A percentile compares a stretch with the other conserved stretches of the same genome.
Evolutionary conservation across 2,888 invertebrate genomes (phyloP).

Genomic region (Drosophila neotestacea): DNA sequence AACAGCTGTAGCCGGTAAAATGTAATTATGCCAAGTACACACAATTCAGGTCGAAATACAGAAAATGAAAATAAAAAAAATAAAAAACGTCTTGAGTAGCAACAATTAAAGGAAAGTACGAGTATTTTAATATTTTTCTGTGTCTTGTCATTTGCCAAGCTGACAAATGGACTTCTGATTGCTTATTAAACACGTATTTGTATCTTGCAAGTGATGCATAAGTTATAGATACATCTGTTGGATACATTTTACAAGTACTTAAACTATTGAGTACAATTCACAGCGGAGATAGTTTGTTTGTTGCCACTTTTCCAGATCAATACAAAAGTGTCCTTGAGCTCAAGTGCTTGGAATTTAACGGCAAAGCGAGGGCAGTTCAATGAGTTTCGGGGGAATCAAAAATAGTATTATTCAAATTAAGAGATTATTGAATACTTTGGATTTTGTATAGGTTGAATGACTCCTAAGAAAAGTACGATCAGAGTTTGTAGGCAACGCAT

Average conservation of each 20-base stretch:
- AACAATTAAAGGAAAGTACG: constrained; percentile 37
- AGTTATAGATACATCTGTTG: constrained; percentile 9
- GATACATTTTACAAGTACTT: constrained; percentile 13
- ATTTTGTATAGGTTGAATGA: background rate
- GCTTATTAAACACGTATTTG: constrained; percentile 45
- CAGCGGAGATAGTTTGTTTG: constrained; percentile 10
- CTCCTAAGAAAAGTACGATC: background rate
- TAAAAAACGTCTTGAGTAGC: constrained; percentile 8
- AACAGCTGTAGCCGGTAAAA: constrained; percentile 47
- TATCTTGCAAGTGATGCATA: constrained; percentile 18
- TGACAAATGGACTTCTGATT: constrained; percentile 45
- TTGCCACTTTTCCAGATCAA: constrained; percentile 16
- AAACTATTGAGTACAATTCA: constrained; percentile 11
- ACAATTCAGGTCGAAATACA: constrained; percentile 48
- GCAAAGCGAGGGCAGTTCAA: constrained; percentile 12
- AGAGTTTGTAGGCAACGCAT: background rate
- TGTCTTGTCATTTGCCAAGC: constrained; percentile 30
- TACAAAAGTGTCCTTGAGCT: constrained; percentile 15
- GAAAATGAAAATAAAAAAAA: background rate
- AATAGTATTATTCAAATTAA: background rate
- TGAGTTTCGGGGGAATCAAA: background rate
- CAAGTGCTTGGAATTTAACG: background rate
- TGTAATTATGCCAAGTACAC: constrained; percentile 67
- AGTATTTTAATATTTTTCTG: background rate
- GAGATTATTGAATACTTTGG: background rate